Evolutionary conservation across 2,113 vertebrate species (phyloP).

Genomic region (Dascyllus trimaculatus): DNA sequence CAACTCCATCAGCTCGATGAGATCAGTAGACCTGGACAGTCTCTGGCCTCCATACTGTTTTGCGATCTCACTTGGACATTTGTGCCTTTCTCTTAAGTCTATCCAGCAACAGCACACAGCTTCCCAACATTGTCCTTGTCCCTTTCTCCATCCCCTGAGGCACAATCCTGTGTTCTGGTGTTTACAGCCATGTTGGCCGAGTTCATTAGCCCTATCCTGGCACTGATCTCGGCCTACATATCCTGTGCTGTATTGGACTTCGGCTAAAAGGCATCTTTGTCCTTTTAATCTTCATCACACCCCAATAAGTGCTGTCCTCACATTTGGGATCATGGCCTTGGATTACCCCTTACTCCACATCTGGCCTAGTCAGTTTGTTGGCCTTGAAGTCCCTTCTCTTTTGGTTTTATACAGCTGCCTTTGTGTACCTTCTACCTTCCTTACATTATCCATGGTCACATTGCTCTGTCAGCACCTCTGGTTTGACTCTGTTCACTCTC

Average conservation of each 20-base stretch:
- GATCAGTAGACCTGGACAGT: constrained; percentile 60
- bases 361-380: neutral
- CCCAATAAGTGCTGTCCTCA: constrained; percentile 10
- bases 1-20: constrained; percentile 44
- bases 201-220: constrained; percentile 21
- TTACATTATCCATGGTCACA: constrained; percentile 13
- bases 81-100: constrained; percentile 26
- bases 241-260: constrained; percentile 20
- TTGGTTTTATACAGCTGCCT: neutral
- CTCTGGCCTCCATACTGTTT: constrained; percentile 39
- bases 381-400: neutral
- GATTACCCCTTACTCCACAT: constrained; percentile 1
- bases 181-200: constrained; percentile 39
- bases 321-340: constrained; percentile 9
- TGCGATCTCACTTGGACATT: constrained; percentile 46
- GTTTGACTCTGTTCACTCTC: constrained; percentile 15
- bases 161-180: constrained; percentile 15
- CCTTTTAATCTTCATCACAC: constrained; percentile 36
- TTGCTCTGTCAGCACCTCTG: neutral
- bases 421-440: constrained; percentile 12
- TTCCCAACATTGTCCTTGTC: constrained; percentile 43
- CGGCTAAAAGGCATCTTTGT: constrained; percentile 16
- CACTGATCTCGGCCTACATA: constrained; percentile 9
- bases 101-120: constrained; percentile 26
- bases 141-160: constrained; percentile 17